Percentiles rank a stretch among this genome's conserved stretches.
Evolutionary conservation across 2,113 vertebrate genomes (phyloP).

Genomic region (Pundamilia nyererei): DNA sequence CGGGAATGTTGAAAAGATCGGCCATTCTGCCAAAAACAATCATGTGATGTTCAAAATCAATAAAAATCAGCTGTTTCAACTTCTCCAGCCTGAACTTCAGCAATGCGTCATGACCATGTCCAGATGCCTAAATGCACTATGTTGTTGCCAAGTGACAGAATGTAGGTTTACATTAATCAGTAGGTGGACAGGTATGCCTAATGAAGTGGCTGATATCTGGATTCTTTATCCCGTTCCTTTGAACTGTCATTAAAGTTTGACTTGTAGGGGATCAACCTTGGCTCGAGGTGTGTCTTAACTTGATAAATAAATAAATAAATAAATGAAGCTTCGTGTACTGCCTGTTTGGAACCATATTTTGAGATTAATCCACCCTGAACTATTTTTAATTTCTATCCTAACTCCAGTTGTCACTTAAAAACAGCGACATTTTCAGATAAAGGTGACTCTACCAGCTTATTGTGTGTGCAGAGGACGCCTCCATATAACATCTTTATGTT

Average conservation of each 20-base stretch:
- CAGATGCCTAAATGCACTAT: not conserved
- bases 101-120: not conserved
- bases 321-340: not conserved
- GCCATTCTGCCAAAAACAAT: not conserved
- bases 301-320: not conserved
- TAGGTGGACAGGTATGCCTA: not conserved
- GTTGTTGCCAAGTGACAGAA: not conserved
- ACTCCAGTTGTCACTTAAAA: not conserved
- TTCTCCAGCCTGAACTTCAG: not conserved
- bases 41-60: not conserved
- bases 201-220: not conserved
- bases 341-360: not conserved
- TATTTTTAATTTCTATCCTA: not conserved
- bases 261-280: not conserved
- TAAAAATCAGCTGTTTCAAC: not conserved
- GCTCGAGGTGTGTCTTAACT: not conserved
- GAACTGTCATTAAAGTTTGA: not conserved
- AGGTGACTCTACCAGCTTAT: not conserved
- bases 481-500: not conserved
- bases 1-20: rapidly evolving
- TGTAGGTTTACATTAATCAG: not conserved
- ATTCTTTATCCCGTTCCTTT: not conserved
- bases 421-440: not conserved
- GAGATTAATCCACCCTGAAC: not conserved
- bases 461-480: not conserved